Base-by-base conservation (phyloP, 2,113 vertebrate species). In the Stigmatopora nigra region DNA sequence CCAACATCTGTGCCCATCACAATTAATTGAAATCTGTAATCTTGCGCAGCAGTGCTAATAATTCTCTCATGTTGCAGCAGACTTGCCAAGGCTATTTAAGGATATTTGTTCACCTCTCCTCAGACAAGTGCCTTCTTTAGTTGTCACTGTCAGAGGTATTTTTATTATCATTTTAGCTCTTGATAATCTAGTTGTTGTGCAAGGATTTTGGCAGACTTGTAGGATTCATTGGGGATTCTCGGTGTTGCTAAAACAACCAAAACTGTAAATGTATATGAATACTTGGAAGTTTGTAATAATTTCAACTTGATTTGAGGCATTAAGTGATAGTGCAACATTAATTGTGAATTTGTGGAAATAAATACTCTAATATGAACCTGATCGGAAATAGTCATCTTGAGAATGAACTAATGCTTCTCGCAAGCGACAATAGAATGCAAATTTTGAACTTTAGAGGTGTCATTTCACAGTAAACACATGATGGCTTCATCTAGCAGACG, bases 21-120 rank as follows among this genome's bases (percentile, higher is more conserved):
- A 90, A 90, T 90, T 89, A 90, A 91, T 91, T 90, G 89, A 88
- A 89, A 89, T 89, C 84, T 84, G 82, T 81, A 81, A 86, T 81
- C 88, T 88, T 90, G 85, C 86, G 86, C 88, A 84, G 89, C 85
- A 65, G 73, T 65, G 87, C 91, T 60, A 60, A 60, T 91, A 91
- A 92, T 89, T 89, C 77, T 77, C 81, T 56, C n/a, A 67, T 63
- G 82, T 85, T 88, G 82, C 88, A 72, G 85, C 82, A 78, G 88
- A 82, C 84, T 56, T 86, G 86, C 82, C 83, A 86, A 84, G 84
- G 81, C 85, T 88, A 86, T 90, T 90, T 89, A 90, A 83, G 80
- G 72, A 77, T 73, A 80, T 88, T 88, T 79, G 71, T 79, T 87
- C 78, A 85, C 81, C 64, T 61, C 49, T 38, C 72, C 48, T 5